phyloP scores from a whole-genome alignment of 2,797 vertebrate genomes.

The Apodemus agrarius region DNA sequence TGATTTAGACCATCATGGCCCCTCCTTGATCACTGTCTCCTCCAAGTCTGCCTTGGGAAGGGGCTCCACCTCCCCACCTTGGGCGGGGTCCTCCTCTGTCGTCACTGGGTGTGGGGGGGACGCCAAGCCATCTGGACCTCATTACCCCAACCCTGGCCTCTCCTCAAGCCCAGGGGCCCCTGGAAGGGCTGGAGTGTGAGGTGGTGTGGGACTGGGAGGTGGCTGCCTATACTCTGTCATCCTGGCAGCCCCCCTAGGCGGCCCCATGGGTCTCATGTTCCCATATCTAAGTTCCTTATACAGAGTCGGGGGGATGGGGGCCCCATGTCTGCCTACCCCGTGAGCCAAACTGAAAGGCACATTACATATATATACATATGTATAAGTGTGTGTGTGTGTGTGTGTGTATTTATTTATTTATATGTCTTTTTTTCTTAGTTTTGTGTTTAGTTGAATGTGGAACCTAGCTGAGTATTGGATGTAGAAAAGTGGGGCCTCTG shows the following conservation, averaged over 20 bases:
- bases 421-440: neutral
- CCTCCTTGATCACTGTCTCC: conserved; percentile 64
- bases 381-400: neutral
- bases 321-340: conserved; percentile 34
- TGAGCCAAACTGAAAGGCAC: neutral
- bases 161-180: conserved; percentile 56
- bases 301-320: neutral
- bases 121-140: conserved; percentile 80
- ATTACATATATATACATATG: neutral
- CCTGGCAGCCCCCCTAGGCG: neutral
- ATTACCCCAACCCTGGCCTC: conserved; percentile 78
- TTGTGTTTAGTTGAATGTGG: neutral
- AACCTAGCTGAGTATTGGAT: neutral
- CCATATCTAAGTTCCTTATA: neutral
- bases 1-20: conserved; percentile 67
- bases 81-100: conserved; percentile 69
- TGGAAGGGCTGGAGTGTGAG: conserved; percentile 65
- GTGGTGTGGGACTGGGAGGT: conserved; percentile 26
- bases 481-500: neutral
- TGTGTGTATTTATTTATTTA: no score
- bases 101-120: conserved; percentile 61
- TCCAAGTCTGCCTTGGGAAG: neutral
- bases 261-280: neutral
- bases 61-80: conserved; percentile 52
- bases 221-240: conserved; percentile 59